Evolutionary conservation across 2,888 invertebrate genomes (phyloP), one percentile per base, ranked within the genome.

Genomic region (Drosophila recens): DNA sequence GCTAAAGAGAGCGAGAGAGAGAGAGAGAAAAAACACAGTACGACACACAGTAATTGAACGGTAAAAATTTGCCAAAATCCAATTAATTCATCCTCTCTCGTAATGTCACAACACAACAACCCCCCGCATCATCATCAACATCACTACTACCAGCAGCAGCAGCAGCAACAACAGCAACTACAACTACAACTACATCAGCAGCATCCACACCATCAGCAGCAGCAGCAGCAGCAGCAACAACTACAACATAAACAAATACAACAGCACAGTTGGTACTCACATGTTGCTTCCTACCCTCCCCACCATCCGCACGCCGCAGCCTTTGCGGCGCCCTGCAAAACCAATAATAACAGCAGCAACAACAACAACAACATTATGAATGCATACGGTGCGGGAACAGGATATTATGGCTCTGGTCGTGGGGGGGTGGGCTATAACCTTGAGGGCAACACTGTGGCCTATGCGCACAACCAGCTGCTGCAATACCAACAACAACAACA

Each of bases 401-500:
- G 71, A 49, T 80, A 82, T 70, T 89, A 84, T 42, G 85, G 86
- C 45, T 61, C 52, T 46, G 69, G 58, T 46, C 67, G 58, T 15
- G 67, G 58, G 49, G 68, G 76, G 51, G 70, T 57, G 36, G 85
- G 71, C 52, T 89, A 82, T 79, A 90, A 90, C 89, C 90, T 90
- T 89, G 89, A 90, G 68, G 69, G 84, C 61, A 81, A 85, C 66
- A 77, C 70, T 33, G 86, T 88, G 63, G 86, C 88, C 58, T 89
- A 88, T 83, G 88, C 86, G 57, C 86, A 86, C 74, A 89, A 89
- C 76, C 90, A 89, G 72, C 88, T 89, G 75, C 88, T 87, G 57
- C 84, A 90, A 46, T 89, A 89, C 64, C 87, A 90, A 73, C 89
- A 67, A 20, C 87, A 90, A 73, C 89, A 67, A 20, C 54, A 54